Evolutionary conservation across 37 sponge, comb jelly and placozoan species (phyloP), one percentile per base, ranked within the genome.

Genomic region (Corticium candelabrum): DNA sequence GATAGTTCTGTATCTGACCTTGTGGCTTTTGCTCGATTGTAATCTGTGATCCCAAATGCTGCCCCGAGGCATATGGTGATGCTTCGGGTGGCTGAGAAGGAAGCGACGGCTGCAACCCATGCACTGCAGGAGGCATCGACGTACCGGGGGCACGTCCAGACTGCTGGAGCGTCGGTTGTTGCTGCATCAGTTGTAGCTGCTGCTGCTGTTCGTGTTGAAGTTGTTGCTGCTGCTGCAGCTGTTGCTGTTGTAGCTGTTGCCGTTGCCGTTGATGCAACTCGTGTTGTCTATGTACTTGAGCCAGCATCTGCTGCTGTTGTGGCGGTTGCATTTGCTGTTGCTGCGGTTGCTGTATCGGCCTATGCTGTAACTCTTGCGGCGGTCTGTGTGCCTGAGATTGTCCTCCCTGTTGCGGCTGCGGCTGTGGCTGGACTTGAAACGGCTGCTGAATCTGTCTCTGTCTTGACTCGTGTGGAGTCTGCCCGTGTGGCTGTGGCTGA

Each of bases 351-450:
- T 11, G 62, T 27, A 50, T 11, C 15, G 62, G 62, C 62, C 62
- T 50, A 50, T 11, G 11, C 11, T 11, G 21, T 27, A 11, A 11
- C 21, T 50, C 15, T 21, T 50, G 62, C 21, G 62, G 62, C 62
- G 62, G 62, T 27, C 21, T 11, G 21, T 11, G 11, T 27, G 21
- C 21, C 62, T 50, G 62, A 11, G 11, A 21, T 27, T 50, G 62
- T n/a, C n/a, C n/a, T n/a, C n/a, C n/a, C 15, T 50, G 62, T 21
- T 50, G 62, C 62, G 62, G 62, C 62, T 50, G 62, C 62, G 62
- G 15, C 21, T 50, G 62, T 11, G 62, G 62, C 62, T 50, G 62
- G 21, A 27, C 15, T 50, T 50, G 62, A 50, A 50, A 11, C 62
- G 62, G 62, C n/a, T n/a, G n/a, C n/a, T n/a, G n/a, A n/a, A n/a